phyloP scores from a whole-genome alignment of 2,797 vertebrate genomes.

The Lagothrix lagotricha region DNA sequence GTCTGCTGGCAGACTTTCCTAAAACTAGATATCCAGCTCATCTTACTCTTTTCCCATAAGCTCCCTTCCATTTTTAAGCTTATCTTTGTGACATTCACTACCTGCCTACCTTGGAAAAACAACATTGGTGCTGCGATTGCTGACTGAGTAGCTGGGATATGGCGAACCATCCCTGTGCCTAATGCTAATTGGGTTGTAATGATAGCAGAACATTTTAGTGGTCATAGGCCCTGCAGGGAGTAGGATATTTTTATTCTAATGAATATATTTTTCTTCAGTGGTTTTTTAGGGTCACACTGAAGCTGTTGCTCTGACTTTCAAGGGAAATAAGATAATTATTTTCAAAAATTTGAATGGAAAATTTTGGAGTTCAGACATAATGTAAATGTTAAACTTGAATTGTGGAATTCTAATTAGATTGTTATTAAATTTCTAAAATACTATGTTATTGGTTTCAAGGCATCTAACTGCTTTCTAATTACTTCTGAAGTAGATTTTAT shows the following conservation, averaged over 20 bases:
- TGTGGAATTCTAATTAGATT: conserved; percentile 52
- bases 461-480: conserved; percentile 53
- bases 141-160: not conserved
- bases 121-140: not conserved
- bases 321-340: conserved; percentile 25
- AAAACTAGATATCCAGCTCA: not conserved
- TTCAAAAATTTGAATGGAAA: conserved; percentile 31
- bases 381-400: conserved; percentile 49
- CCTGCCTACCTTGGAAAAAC: not conserved
- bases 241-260: not conserved
- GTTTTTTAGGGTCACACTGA: not conserved
- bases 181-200: not conserved
- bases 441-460: not conserved
- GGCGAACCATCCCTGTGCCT: not conserved
- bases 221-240: not conserved
- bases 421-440: conserved; percentile 55
- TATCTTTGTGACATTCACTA: not conserved
- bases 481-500: conserved; percentile 36
- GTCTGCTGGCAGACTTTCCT: not conserved
- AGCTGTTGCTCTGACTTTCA: not conserved
- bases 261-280: not conserved
- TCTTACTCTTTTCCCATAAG: not conserved
- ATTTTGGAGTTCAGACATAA: conserved; percentile 2
- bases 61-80: not conserved
- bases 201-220: not conserved